phyloP scores from a whole-genome alignment of 1,140 invertebrate genomes.

The Octopus sinensis region DNA sequence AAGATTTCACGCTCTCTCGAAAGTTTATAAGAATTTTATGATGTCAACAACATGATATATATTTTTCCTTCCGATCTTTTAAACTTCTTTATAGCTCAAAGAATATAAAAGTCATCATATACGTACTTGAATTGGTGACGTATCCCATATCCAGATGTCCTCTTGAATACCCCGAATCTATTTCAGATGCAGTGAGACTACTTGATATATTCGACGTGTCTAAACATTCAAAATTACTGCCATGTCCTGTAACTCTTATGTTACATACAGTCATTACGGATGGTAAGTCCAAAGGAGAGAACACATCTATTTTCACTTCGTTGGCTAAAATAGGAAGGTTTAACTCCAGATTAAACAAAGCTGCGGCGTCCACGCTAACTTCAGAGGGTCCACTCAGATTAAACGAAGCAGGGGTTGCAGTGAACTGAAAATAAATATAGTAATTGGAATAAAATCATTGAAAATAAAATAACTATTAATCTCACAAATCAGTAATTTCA shows the following conservation, averaged over 20 bases:
- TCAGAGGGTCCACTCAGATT: constrained; percentile 39
- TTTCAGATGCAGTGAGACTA: constrained; percentile 20
- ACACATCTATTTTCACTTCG: constrained; percentile 35
- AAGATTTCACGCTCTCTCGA: no score
- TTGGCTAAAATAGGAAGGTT: constrained; percentile 35
- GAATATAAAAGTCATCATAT: neutral
- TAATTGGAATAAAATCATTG: no score
- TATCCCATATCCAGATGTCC: constrained; percentile 34
- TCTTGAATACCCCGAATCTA: constrained; percentile 32
- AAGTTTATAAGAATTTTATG: no score
- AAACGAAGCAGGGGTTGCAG: constrained; percentile 25
- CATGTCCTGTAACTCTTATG: constrained; percentile 30
- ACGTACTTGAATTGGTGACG: constrained; percentile 44
- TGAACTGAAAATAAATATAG: no score
- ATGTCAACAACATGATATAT: no score
- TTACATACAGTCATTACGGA: constrained; percentile 48
- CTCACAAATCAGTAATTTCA: no score
- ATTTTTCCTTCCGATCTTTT: no score
- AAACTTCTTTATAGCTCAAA: no score
- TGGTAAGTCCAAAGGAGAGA: constrained; percentile 42
- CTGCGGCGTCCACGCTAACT: constrained; percentile 37
- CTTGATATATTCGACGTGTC: neutral
- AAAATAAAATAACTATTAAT: no score
- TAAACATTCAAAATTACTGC: constrained; percentile 39
- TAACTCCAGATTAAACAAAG: constrained; percentile 38